Conservation (phyloP, 2,888 invertebrate genomes). For the Lasioglossum calceatum region DNA sequence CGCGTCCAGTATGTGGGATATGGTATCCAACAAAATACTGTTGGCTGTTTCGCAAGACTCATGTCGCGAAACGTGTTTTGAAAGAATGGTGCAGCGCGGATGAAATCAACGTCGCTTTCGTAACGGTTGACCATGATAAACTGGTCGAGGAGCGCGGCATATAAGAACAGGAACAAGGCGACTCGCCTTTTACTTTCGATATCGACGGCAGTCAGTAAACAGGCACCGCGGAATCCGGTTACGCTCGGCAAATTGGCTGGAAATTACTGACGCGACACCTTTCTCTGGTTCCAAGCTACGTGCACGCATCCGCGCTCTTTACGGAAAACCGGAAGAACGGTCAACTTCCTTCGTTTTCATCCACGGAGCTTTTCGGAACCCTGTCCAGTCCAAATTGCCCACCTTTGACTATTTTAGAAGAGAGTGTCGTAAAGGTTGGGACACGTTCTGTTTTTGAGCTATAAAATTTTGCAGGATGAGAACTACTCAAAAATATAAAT, state of each 20-base stretch:
- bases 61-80: slow-evolving; percentile 22
- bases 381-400: slow-evolving; percentile 7
- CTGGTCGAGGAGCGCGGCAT: slow-evolving; percentile 48
- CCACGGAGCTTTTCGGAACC: background rate
- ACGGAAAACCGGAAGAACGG: slow-evolving; percentile 8
- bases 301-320: background rate
- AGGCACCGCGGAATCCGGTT: slow-evolving; percentile 57
- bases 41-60: slow-evolving; percentile 18
- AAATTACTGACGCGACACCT: slow-evolving; percentile 24
- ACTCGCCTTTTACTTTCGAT: slow-evolving; percentile 82
- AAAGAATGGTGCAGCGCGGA: slow-evolving; percentile 17
- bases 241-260: slow-evolving; percentile 33
- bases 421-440: too few species aligned
- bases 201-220: slow-evolving; percentile 57
- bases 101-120: slow-evolving; percentile 45
- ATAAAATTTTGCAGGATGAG: too few species aligned
- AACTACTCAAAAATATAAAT: too few species aligned
- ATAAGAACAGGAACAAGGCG: slow-evolving; percentile 80
- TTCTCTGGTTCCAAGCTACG: slow-evolving; percentile 8
- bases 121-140: slow-evolving; percentile 60
- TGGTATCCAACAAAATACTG: background rate
- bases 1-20: background rate
- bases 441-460: too few species aligned
- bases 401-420: background rate
- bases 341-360: background rate